phyloP scores from a whole-genome alignment of 2,113 vertebrate species.

The Saimiri boliviensis region DNA sequence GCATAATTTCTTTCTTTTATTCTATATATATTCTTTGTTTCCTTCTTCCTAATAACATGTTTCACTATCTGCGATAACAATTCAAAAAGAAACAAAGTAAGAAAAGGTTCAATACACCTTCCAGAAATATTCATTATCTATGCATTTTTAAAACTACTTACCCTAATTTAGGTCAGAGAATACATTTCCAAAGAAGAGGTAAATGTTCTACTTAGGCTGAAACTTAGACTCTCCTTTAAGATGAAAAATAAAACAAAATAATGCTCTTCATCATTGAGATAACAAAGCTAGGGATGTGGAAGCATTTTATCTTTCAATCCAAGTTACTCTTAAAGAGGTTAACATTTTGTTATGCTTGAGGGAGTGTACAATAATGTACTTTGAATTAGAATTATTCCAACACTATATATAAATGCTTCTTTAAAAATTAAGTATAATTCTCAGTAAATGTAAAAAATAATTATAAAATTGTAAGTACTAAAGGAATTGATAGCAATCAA shows the following conservation, averaged over 20 bases:
- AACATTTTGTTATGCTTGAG: background rate
- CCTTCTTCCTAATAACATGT: background rate
- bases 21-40: background rate
- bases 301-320: background rate
- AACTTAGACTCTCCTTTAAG: background rate
- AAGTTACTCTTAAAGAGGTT: background rate
- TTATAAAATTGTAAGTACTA: background rate
- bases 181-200: background rate
- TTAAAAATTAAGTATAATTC: background rate
- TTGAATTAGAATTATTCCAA: slow-evolving; percentile 10
- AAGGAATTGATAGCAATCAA: background rate
- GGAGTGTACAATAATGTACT: background rate
- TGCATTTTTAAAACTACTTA: background rate
- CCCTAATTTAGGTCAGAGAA: background rate
- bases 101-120: background rate
- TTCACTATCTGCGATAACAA: background rate
- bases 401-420: slow-evolving; percentile 3
- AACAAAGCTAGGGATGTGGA: background rate
- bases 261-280: background rate
- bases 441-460: background rate
- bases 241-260: background rate
- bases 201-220: background rate
- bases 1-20: background rate
- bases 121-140: slow-evolving; percentile 2
- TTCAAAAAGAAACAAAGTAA: background rate